Evolutionary conservation across 2,888 invertebrate species (phyloP).

Genomic region (Petrolisthes manimaculis): DNA sequence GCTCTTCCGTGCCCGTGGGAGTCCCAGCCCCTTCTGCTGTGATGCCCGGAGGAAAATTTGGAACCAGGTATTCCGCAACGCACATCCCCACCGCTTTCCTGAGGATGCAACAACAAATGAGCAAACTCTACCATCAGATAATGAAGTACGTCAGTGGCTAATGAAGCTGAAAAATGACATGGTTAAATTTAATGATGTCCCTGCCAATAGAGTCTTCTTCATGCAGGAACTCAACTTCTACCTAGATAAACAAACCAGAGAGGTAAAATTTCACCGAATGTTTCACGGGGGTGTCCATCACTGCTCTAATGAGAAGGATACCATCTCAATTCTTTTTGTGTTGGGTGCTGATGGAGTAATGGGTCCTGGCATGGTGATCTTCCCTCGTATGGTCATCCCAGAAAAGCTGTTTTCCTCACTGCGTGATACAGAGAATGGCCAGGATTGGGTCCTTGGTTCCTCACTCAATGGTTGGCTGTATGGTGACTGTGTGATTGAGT

Average conservation of each 20-base stretch:
- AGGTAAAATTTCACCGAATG: slow-evolving; percentile 54
- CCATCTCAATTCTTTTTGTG: slow-evolving; percentile 44
- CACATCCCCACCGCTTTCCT: slow-evolving; percentile 16
- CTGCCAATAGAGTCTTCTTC: slow-evolving; percentile 28
- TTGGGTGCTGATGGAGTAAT: slow-evolving; percentile 39
- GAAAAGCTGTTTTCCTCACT: slow-evolving; percentile 49
- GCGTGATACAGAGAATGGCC: slow-evolving; percentile 18
- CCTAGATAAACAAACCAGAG: slow-evolving; percentile 45
- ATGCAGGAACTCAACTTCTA: slow-evolving; percentile 55
- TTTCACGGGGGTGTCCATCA: slow-evolving; percentile 22
- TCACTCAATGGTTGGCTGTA: slow-evolving; percentile 52
- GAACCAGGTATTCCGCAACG: slow-evolving; percentile 24
- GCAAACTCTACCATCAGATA: background rate
- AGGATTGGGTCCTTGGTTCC: slow-evolving; percentile 50
- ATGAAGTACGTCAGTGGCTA: slow-evolving; percentile 37
- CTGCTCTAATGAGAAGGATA: slow-evolving; percentile 49
- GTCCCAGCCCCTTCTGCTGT: slow-evolving; percentile 4
- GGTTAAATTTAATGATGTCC: slow-evolving; percentile 29
- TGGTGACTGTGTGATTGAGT: slow-evolving; percentile 44
- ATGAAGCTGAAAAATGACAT: slow-evolving; percentile 33
- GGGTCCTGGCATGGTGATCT: slow-evolving; percentile 53
- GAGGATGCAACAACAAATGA: background rate
- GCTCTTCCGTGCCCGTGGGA: slow-evolving; percentile 27
- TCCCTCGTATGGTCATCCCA: slow-evolving; percentile 54
- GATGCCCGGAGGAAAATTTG: slow-evolving; percentile 15